Percentiles rank a stretch among this genome's conserved stretches.
Evolutionary conservation across 37 sponge, comb jelly and placozoan species (phyloP).

Genomic region (Beroe forskalii): DNA sequence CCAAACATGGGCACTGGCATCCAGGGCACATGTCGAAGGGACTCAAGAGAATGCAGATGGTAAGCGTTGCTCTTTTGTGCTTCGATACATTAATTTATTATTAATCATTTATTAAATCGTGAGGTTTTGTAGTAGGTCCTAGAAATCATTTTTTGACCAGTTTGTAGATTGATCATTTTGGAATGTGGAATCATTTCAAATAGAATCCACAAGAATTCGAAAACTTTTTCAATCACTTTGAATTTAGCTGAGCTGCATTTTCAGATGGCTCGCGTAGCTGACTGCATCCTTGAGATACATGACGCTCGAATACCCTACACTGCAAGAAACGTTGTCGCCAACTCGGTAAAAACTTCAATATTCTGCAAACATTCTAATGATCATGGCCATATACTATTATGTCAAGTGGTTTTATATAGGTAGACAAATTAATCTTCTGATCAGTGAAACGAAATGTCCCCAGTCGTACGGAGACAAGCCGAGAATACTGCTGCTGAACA

Average conservation of each 20-base stretch:
- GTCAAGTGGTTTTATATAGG: too few species aligned
- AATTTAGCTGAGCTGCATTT: background rate
- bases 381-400: too few species aligned
- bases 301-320: constrained; percentile 54
- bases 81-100: background rate
- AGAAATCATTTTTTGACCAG: too few species aligned
- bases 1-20: background rate
- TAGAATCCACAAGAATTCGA: too few species aligned
- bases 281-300: constrained; percentile 39
- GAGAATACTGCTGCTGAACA: background rate
- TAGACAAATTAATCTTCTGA: too few species aligned
- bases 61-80: background rate
- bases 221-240: too few species aligned
- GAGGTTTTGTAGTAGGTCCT: background rate
- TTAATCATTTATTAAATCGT: background rate
- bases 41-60: constrained; percentile 59
- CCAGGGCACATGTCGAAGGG: constrained; percentile 55
- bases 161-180: too few species aligned
- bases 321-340: background rate
- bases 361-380: too few species aligned
- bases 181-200: too few species aligned
- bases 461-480: constrained; percentile 4
- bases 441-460: too few species aligned
- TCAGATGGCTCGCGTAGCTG: constrained; percentile 37
- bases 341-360: too few species aligned